Conservation (phyloP, 2,888 invertebrate genomes). For the Ophion costatus region DNA sequence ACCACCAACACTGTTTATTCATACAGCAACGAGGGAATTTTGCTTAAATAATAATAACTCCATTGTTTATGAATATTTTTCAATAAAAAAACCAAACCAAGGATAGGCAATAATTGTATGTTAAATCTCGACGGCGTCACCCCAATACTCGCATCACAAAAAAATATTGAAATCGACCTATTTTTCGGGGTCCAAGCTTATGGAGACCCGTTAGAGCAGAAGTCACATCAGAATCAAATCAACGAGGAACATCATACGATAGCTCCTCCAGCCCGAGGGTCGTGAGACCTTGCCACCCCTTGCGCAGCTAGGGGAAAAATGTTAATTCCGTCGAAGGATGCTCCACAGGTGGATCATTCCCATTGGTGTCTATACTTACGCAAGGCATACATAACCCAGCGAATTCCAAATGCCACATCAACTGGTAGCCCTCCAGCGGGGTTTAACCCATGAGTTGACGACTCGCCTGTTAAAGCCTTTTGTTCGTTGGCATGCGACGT, state of each 20-base stretch:
- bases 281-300: conserved; percentile 47
- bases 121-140: no score
- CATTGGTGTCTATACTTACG: conserved; percentile 25
- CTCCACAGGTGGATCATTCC: conserved; percentile 13
- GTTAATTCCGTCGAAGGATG: conserved; percentile 42
- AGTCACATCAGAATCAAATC: neutral
- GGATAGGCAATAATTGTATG: no score
- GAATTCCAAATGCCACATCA: neutral
- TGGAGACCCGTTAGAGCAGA: neutral
- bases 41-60: no score
- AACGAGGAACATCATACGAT: conserved; percentile 30
- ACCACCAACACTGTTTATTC: no score
- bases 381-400: conserved; percentile 14
- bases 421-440: neutral
- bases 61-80: no score
- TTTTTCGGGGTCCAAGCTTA: no score
- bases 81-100: no score
- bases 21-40: no score
- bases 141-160: no score
- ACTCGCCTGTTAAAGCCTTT: neutral
- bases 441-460: neutral
- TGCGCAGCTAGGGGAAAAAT: conserved; percentile 14
- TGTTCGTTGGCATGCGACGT: neutral
- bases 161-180: no score
- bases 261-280: conserved; percentile 25